Evolutionary conservation across 2,888 invertebrate species (phyloP).

Genomic region (Tiliacea citrago): DNA sequence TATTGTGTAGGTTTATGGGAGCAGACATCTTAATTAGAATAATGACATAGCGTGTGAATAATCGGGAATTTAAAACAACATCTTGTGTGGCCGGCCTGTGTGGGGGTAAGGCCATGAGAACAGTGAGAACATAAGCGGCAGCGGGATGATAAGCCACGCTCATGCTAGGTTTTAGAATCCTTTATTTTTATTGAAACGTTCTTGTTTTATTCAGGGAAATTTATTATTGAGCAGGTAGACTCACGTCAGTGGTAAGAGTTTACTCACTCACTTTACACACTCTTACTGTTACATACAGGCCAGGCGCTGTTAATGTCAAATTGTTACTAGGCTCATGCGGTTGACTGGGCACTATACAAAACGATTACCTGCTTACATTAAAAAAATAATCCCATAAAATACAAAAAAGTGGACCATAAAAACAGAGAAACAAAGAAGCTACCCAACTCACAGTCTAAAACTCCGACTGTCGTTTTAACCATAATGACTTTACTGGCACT

Average conservation of each 20-base stretch:
- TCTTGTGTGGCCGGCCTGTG: constrained; percentile 69
- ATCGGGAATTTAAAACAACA: constrained; percentile 63
- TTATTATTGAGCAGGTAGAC: background rate
- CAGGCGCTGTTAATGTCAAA: background rate
- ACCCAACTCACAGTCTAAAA: too few relatives aligned
- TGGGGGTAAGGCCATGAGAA: constrained; percentile 39
- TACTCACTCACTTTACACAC: too few relatives aligned
- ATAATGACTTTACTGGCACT: background rate
- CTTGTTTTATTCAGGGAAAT: background rate
- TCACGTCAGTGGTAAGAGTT: too few relatives aligned
- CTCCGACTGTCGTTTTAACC: background rate
- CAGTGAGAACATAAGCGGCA: constrained; percentile 18
- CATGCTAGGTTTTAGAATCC: too few relatives aligned
- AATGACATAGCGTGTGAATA: constrained; percentile 76
- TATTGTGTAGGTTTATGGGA: constrained; percentile 20
- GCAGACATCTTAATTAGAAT: constrained; percentile 71
- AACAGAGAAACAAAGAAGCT: background rate
- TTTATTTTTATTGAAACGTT: background rate
- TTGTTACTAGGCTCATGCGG: background rate
- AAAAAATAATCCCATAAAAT: too few relatives aligned
- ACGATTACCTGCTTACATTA: too few relatives aligned
- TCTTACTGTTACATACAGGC: too few relatives aligned
- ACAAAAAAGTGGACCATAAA: background rate
- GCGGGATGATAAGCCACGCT: background rate
- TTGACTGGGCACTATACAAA: too few relatives aligned